phyloP scores from a whole-genome alignment of 2,113 vertebrate species.

The Cinclus mexicanus region DNA sequence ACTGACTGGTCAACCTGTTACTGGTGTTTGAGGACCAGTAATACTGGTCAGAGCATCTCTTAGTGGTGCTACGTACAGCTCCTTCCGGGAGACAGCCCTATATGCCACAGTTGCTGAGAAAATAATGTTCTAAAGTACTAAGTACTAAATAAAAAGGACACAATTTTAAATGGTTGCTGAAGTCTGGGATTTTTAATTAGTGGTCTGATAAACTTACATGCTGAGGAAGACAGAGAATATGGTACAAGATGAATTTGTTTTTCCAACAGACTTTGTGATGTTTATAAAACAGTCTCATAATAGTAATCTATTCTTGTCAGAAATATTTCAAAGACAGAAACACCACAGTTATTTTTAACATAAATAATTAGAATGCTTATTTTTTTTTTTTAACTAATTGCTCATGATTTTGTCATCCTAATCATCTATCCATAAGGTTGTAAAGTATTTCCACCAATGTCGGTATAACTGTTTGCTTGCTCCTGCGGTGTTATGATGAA shows the following conservation, averaged over 20 bases:
- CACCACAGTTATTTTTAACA: neutral
- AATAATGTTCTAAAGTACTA: neutral
- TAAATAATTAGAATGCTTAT: neutral
- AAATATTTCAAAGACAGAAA: neutral
- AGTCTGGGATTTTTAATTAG: neutral
- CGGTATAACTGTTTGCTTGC: neutral
- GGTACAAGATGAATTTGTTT: neutral
- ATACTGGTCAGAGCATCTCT: neutral
- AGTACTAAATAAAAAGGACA: neutral
- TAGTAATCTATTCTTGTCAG: neutral
- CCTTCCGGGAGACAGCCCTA: neutral
- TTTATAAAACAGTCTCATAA: neutral
- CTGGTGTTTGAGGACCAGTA: neutral
- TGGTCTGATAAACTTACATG: neutral
- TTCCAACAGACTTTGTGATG: neutral
- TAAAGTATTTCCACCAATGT: neutral
- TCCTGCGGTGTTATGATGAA: fast-evolving
- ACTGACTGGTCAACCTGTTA: neutral
- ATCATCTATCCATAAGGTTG: neutral
- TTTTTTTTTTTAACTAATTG: neutral
- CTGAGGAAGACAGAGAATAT: neutral
- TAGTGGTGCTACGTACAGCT: neutral
- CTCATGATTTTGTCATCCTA: neutral
- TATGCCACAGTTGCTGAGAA: neutral
- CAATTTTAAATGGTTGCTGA: neutral